phyloP scores from a whole-genome alignment of 2,113 vertebrate genomes.

The Hirundichthys speculiger region DNA sequence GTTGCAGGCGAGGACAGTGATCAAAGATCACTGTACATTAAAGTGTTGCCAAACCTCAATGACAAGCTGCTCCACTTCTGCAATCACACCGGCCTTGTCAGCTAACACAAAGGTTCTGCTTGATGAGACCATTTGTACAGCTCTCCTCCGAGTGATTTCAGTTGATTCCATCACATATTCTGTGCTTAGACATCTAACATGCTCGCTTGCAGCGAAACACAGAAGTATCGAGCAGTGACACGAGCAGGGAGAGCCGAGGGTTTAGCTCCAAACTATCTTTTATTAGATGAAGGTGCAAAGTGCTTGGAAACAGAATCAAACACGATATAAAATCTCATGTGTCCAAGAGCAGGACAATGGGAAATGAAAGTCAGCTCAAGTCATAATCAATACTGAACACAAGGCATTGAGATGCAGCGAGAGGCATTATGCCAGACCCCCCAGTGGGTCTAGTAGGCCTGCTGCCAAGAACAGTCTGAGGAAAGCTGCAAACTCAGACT shows the following conservation, averaged over 20 bases:
- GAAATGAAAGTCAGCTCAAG: slow-evolving; percentile 50
- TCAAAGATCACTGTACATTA: slow-evolving; percentile 56
- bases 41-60: slow-evolving; percentile 29
- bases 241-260: slow-evolving; percentile 9
- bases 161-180: slow-evolving; percentile 24
- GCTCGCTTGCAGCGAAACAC: too few relatives aligned
- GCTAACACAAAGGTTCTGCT: slow-evolving; percentile 29
- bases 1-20: slow-evolving; percentile 64
- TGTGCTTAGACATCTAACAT: slow-evolving; percentile 27
- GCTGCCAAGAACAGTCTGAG: slow-evolving; percentile 68
- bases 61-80: slow-evolving; percentile 28
- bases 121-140: slow-evolving; percentile 25
- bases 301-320: slow-evolving; percentile 58
- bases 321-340: slow-evolving; percentile 49
- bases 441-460: slow-evolving; percentile 52
- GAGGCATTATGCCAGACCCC: slow-evolving; percentile 56
- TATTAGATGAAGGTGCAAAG: slow-evolving; percentile 25
- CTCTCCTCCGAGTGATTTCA: slow-evolving; percentile 26
- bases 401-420: slow-evolving; percentile 67
- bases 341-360: slow-evolving; percentile 45
- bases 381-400: slow-evolving; percentile 75
- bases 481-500: slow-evolving; percentile 39
- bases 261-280: slow-evolving; percentile 5
- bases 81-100: slow-evolving; percentile 44
- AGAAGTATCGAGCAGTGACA: too few relatives aligned